A percentile compares a stretch with the other conserved stretches of the same genome.
Evolutionary conservation across 2,113 vertebrate species (phyloP).

Genomic region (Ictalurus punctatus): DNA sequence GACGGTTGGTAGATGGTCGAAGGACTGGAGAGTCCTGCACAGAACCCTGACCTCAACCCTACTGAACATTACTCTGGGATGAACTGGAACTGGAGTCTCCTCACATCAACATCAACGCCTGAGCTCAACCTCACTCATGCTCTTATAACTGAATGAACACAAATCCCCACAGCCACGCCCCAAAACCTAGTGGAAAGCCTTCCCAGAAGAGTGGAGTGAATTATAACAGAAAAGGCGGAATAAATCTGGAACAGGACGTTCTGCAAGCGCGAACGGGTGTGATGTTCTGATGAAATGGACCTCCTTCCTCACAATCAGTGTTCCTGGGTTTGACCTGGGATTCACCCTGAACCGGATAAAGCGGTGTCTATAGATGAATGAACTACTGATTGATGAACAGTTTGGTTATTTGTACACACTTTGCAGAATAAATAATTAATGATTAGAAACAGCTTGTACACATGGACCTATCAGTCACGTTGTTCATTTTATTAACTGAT

Average conservation of each 20-base stretch:
- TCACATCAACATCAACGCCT: no score
- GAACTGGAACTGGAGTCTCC: no score
- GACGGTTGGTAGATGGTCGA: not conserved
- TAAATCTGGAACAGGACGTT: not conserved
- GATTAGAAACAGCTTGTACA: not conserved
- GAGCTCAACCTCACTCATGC: no score
- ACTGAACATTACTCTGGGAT: not conserved
- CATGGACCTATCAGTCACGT: not conserved
- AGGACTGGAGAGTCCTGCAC: not conserved
- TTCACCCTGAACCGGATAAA: not conserved
- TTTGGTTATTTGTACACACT: not conserved
- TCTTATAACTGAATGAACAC: no score
- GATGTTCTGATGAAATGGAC: not conserved
- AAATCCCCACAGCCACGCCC: no score
- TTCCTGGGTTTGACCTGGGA: not conserved
- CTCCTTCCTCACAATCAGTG: not conserved
- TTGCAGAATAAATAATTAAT: not conserved
- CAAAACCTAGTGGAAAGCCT: no score
- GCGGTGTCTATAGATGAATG: not conserved
- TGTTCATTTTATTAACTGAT: not conserved
- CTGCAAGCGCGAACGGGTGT: not conserved
- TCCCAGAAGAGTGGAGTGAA: not conserved
- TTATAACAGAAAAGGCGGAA: not conserved
- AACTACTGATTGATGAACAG: not conserved
- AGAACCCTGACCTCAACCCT: not conserved